Percentiles rank a stretch among this genome's conserved stretches.
phyloP scores from a whole-genome alignment of 1,140 invertebrate species.

The Pogonognathellus flavescens region DNA sequence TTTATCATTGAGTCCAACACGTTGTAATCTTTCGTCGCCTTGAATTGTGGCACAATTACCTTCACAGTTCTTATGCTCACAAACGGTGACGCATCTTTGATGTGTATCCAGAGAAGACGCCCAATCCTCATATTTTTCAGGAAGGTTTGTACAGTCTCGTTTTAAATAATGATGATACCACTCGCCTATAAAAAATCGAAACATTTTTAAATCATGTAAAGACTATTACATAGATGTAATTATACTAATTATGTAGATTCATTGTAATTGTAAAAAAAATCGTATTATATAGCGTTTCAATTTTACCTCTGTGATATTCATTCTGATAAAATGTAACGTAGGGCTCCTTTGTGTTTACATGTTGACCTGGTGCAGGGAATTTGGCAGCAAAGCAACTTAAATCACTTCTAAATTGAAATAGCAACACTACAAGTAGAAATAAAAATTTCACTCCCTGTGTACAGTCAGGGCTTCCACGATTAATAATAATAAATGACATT shows the following conservation, averaged over 20 bases:
- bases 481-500: no score
- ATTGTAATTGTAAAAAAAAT: not conserved
- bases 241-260: not conserved
- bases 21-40: constrained; percentile 2
- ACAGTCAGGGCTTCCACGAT: no score
- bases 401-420: not conserved
- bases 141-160: constrained; percentile 55
- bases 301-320: constrained; percentile 34
- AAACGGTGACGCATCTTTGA: constrained; percentile 51
- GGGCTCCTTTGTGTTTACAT: constrained; percentile 12
- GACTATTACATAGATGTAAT: no score
- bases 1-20: constrained; percentile 55
- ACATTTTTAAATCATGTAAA: not conserved
- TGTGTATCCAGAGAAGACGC: constrained; percentile 59
- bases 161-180: constrained; percentile 29
- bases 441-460: not conserved
- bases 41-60: constrained; percentile 54
- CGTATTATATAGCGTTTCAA: not conserved
- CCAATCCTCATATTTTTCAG: constrained; percentile 52
- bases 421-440: not conserved
- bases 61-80: constrained; percentile 54
- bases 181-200: not conserved
- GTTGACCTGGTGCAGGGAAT: constrained; percentile 3
- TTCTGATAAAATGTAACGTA: constrained; percentile 17
- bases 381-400: not conserved